Percentiles rank a stretch among this genome's conserved stretches.
Conservation (phyloP, 1,140 invertebrate species). For the Tetranychus urticae region DNA sequence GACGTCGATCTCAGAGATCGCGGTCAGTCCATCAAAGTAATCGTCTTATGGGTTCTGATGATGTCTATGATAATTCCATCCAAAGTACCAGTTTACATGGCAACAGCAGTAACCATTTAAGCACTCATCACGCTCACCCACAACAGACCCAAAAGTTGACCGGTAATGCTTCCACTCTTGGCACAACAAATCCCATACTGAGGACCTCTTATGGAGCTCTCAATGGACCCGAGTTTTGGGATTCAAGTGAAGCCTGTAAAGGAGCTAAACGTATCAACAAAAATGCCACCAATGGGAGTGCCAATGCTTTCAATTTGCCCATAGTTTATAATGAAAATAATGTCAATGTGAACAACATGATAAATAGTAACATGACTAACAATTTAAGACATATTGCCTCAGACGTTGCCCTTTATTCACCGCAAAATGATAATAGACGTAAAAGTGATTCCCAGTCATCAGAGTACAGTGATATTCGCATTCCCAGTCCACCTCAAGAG, state of each 20-base stretch:
- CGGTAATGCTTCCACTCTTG: too few relatives aligned
- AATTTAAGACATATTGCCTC: constrained; percentile 4
- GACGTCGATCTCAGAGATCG: neutral
- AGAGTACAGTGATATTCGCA: neutral
- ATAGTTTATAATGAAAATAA: neutral
- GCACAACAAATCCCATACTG: too few relatives aligned
- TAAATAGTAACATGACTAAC: neutral
- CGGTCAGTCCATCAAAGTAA: neutral
- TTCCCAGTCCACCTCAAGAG: neutral
- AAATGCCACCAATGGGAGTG: neutral
- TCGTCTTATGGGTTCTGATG: neutral
- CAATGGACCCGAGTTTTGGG: too few relatives aligned
- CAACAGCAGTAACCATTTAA: neutral
- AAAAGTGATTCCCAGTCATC: neutral
- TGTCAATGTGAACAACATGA: neutral
- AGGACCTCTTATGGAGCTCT: too few relatives aligned
- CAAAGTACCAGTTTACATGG: neutral
- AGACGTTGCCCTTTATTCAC: constrained; percentile 2
- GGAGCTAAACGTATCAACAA: too few relatives aligned
- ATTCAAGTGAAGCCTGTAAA: too few relatives aligned
- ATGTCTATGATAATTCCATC: neutral
- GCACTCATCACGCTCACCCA: too few relatives aligned
- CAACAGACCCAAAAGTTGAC: too few relatives aligned
- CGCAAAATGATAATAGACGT: neutral
- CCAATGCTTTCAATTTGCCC: neutral